Evolutionary conservation across 2,113 vertebrate species (phyloP).

Genomic region (Pluvialis apricaria): DNA sequence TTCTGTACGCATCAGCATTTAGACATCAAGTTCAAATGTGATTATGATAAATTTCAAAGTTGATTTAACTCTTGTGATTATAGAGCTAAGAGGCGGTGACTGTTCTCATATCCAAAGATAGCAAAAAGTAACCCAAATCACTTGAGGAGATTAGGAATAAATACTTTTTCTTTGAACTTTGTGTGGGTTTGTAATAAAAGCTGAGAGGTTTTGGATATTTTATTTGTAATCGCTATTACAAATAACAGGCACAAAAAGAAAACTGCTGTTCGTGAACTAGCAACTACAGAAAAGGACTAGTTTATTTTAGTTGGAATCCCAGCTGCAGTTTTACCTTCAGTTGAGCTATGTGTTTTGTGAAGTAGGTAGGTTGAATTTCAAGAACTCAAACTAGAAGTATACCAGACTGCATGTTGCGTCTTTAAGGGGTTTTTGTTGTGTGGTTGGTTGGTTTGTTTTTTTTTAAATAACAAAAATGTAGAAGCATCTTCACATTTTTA

Average conservation of each 20-base stretch:
- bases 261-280: background rate
- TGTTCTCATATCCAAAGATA: background rate
- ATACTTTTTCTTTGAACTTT: background rate
- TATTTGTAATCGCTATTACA: background rate
- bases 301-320: background rate
- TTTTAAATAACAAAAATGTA: background rate
- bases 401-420: background rate
- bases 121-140: background rate
- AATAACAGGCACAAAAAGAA: background rate
- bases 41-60: background rate
- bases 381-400: background rate
- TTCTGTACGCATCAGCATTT: background rate
- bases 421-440: background rate
- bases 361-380: background rate
- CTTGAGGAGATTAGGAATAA: background rate
- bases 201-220: background rate
- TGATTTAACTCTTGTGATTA: background rate
- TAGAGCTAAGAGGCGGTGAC: background rate
- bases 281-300: background rate
- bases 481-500: background rate
- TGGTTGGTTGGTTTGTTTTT: background rate
- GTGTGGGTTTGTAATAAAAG: background rate
- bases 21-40: background rate
- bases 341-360: background rate
- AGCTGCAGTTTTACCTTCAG: background rate